Base-by-base conservation (phyloP, 2,888 invertebrate species). In the Zygaena filipendulae region DNA sequence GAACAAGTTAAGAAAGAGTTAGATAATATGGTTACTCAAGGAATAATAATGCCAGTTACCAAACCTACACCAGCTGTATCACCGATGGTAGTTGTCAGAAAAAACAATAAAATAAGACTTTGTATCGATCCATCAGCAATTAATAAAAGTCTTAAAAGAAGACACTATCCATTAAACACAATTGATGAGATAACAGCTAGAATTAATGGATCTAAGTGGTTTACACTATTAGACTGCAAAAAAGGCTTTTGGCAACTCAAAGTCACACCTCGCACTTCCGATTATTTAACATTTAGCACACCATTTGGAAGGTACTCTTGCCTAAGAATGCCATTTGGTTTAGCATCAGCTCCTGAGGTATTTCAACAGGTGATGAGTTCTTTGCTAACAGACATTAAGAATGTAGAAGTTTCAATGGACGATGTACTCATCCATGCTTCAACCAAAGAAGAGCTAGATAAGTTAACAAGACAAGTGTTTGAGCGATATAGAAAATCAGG, bases 281-380 rank as follows among this genome's bases (percentile, higher is more conserved):
- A 36, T 25, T 21, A 21, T 11, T 31, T 36, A 25, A 36, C 39
- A n/a, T 40, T 29, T 25, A 16, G 43, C 24, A 39, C 39, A 11
- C 30, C 32, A 29, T 39, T 30, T 30, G 36, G 38, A 27, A 35
- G 35, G 27, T 42, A 39, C 27, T 36, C 39, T 9, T 42, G 29
- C 26, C 27, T 29, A 21, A 33, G 38, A 23, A 26, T 42, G 3
- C 41, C 39, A 2, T 42, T 39, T 31, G 36, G 41, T 9, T 11
- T 47, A 8, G 38, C 38, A 10, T 43, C 40, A 18, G 42, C 46
- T 2, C 42, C 44, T n/a, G 43, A 47, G 32, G 37, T 42, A 10
- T 44, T 45, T 28, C 40, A 42, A 13, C 35, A 40, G 28, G 27
- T 40, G 5, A 39, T 49, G 42, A 27, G 29, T 18, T 20, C 29